Evolutionary conservation across 2,797 vertebrate genomes (phyloP).

Genomic region (Semotilus atromaculatus): DNA sequence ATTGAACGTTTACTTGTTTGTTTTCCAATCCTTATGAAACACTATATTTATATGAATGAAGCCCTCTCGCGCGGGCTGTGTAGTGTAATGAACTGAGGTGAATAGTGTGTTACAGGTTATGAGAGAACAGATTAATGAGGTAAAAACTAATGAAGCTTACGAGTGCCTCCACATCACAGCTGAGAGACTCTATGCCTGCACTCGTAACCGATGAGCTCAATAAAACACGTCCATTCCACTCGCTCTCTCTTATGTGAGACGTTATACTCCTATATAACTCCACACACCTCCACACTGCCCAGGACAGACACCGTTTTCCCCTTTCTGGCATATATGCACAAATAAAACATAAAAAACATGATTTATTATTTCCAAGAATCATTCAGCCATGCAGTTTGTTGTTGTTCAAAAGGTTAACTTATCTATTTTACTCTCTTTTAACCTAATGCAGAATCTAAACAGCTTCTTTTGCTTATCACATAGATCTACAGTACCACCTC

Average conservation of each 20-base stretch:
- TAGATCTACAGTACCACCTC: not conserved
- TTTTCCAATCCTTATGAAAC: slow-evolving; percentile 14
- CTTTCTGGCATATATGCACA: not conserved
- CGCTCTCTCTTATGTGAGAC: slow-evolving; percentile 78
- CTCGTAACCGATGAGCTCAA: slow-evolving; percentile 83
- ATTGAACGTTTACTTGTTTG: slow-evolving; percentile 21
- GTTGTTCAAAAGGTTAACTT: slow-evolving; percentile 6
- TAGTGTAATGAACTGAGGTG: slow-evolving; percentile 65
- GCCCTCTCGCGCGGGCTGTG: slow-evolving; percentile 52
- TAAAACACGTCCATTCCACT: slow-evolving; percentile 88
- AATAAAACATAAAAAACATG: not conserved
- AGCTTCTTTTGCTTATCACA: not conserved
- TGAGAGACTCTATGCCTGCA: slow-evolving; percentile 77
- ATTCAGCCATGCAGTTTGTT: not conserved
- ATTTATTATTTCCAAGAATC: not conserved
- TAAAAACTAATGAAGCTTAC: slow-evolving; percentile 87
- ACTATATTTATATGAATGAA: slow-evolving; percentile 29
- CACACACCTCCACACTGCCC: slow-evolving; percentile 47
- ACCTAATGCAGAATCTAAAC: not conserved
- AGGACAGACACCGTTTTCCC: slow-evolving; percentile 34
- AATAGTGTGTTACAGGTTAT: slow-evolving; percentile 76
- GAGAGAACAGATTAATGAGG: slow-evolving; percentile 82
- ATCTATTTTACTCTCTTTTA: not conserved
- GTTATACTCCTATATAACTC: slow-evolving; percentile 68
- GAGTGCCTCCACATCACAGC: slow-evolving; percentile 80